Base-by-base conservation (phyloP, 2,888 invertebrate species). In the Drosophila nigricruria region DNA sequence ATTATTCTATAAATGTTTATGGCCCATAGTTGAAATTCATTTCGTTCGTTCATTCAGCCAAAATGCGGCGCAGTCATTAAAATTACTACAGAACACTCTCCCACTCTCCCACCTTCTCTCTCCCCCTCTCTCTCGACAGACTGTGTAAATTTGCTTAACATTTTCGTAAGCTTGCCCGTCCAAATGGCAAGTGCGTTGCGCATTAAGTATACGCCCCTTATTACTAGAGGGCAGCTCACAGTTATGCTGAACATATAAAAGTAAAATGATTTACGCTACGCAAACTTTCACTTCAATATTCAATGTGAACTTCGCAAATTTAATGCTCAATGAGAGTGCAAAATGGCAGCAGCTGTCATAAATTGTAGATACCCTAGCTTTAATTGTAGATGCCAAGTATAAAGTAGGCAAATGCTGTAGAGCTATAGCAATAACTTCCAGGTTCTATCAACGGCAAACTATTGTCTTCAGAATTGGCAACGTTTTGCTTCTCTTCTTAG, bases 1-100 rank as follows among this genome's bases (percentile, higher is more conserved):
- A 75, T 78, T 76, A 69, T 67, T 53, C 65, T 77, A 69, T 69
- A 70, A 71, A 72, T 75, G 78, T 81, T 79, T 77, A 81, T 69
- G 70, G 52, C n/a, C 52, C 56, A 58, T 64, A 73, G 66, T 67
- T 78, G 70, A 87, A 84, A 77, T 59, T 63, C 58, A 77, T 78
- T 78, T 59, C 60, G 67, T 71, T 73, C 60, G 65, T 70, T 73
- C 70, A 25, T 20, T 16, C 12, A 16, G 47, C 47, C 56, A 42
- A 70, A 70, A 70, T 62, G 58, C 38, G 58, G 42, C 49, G 5
- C 61, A 61, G 65, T 54, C 59, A 77, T 79, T 66, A 79, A 62
- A 45, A 52, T 43, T 34, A 36, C 34, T 36, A 27, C 34, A 20
- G n/a, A 27, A 5, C 12, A 6, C 23, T 2, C 10, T 2, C 40